phyloP scores from a whole-genome alignment of 1,140 invertebrate genomes.

The Calycopis cecrops region DNA sequence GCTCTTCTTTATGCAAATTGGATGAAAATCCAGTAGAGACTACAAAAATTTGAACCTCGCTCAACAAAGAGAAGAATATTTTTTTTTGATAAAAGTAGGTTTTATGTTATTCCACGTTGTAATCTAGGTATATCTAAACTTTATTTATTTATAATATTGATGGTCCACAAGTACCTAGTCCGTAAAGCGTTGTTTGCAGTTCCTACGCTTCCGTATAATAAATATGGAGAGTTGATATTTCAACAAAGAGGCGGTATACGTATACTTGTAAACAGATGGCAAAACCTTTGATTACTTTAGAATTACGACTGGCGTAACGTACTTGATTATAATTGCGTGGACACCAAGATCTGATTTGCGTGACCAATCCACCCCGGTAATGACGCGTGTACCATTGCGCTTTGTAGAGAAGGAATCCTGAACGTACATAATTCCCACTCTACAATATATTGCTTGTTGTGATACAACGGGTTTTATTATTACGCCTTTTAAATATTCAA shows the following conservation, averaged over 20 bases:
- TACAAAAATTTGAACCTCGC: too few species aligned
- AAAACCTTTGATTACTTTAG: conserved; percentile 66
- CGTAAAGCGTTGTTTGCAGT: too few species aligned
- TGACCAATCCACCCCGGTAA: conserved; percentile 62
- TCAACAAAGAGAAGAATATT: too few species aligned
- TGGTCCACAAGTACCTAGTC: too few species aligned
- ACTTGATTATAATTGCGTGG: conserved; percentile 70
- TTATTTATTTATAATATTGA: too few species aligned
- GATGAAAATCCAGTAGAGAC: too few species aligned
- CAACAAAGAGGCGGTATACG: conserved; percentile 9
- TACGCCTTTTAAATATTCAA: too few species aligned
- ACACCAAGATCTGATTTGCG: conserved; percentile 65
- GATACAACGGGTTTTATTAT: neutral
- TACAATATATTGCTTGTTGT: conserved; percentile 23
- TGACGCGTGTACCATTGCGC: conserved; percentile 52
- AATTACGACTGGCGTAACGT: conserved; percentile 60
- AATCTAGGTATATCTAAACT: too few species aligned
- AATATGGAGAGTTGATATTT: neutral
- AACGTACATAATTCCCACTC: conserved; percentile 19
- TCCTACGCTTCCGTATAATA: too few species aligned
- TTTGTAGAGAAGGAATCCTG: conserved; percentile 22
- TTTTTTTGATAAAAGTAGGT: too few species aligned
- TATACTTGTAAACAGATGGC: conserved; percentile 51
- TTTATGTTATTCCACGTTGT: too few species aligned
- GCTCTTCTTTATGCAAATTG: too few species aligned